Evolutionary conservation across 2,888 invertebrate genomes (phyloP), one percentile per base, ranked within the genome.

Genomic region (Microchrysa polita): DNA sequence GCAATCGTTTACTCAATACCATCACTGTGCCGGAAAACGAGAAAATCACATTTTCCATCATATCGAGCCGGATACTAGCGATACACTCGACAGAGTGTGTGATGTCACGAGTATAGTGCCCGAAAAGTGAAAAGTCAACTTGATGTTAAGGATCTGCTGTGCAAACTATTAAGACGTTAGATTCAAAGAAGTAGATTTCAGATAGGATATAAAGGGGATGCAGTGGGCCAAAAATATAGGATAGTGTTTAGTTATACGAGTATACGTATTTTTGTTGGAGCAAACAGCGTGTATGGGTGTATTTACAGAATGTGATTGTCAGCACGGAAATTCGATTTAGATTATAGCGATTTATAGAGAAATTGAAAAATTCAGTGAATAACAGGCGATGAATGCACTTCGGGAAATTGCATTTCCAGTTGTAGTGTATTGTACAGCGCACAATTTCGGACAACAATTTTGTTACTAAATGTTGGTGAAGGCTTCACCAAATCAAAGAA

Each of bases 1-100:
- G 34, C 65, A 65, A 65, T 48, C 65, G 16, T 20, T 65, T 48
- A 5, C 65, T 22, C 5, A 20, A 22, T 16, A 65, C 65, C 20
- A 22, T 44, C 44, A 27, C 65, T 34, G 27, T 34, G 22, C 65
- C 44, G 48, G 65, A 48, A 65, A 61, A 65, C 44, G 48, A 20
- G 44, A 65, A 65, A 65, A 65, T 65, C 34, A 16, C 65, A 65
- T 65, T 65, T 65, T 34, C 44, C 44, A 65, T 65, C 65, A 65
- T 65, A 48, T 18, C 48, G 65, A 65, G 22, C 65, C 65, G 65
- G 65, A 65, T 48, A 34, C 27, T 34, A 34, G n/a, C n/a, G n/a
- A n/a, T n/a, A n/a, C n/a, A n/a, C n/a, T n/a, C n/a, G 27, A 18
- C 9, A 16, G 20, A 65, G 65, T 48, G 65, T 48, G 42, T 9